Conservation (phyloP, 2,888 invertebrate genomes). For the Cephonodes hylas region DNA sequence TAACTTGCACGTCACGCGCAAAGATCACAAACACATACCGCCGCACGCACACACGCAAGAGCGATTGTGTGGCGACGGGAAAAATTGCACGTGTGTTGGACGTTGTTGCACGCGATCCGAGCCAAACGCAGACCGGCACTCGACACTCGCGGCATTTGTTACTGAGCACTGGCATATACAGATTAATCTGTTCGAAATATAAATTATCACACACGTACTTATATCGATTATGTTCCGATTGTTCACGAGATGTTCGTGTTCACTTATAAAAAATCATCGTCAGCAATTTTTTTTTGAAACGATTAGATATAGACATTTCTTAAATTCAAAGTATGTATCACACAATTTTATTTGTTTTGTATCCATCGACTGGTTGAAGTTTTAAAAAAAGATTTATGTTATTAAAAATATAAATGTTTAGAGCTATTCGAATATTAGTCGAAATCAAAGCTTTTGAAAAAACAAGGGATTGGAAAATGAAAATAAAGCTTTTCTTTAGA, state of each 20-base stretch:
- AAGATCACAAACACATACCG: conserved; percentile 12
- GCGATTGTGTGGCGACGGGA: conserved; percentile 24
- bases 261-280: too few relatives aligned
- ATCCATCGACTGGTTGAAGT: too few relatives aligned
- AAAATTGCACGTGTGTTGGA: conserved; percentile 32
- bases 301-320: too few relatives aligned
- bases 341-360: too few relatives aligned
- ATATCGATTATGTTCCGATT: too few relatives aligned
- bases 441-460: too few relatives aligned
- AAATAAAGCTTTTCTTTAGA: too few relatives aligned
- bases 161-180: conserved; percentile 31
- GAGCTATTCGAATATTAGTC: too few relatives aligned
- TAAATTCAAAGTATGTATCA: too few relatives aligned
- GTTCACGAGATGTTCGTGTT: too few relatives aligned
- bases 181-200: neutral
- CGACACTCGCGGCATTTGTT: conserved; percentile 48
- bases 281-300: too few relatives aligned
- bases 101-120: conserved; percentile 62
- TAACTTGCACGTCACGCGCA: neutral
- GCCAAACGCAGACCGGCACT: conserved; percentile 47
- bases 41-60: conserved; percentile 26
- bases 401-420: neutral
- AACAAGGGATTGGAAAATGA: too few relatives aligned
- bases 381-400: neutral
- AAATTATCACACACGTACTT: neutral